These are phyloP conservation scores for Harlomillsia oculata DNA, from an alignment of 1,140 invertebrate genomes.

Conservation along the genomic window DNA sequence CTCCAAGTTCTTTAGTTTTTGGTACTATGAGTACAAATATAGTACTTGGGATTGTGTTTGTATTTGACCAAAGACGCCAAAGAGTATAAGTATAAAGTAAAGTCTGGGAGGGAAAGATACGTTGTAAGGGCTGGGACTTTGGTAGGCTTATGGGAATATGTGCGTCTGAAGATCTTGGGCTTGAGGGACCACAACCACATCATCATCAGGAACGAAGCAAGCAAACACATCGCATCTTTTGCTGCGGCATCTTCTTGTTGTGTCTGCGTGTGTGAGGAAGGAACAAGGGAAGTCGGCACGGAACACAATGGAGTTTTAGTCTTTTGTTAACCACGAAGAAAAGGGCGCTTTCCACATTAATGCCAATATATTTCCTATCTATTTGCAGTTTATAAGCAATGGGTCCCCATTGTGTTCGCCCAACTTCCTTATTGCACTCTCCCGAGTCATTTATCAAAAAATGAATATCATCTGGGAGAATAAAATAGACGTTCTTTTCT, in stretches of 20 bases:
- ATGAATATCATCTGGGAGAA: conserved; percentile 17
- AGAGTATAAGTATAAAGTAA: no score
- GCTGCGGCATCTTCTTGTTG: not conserved
- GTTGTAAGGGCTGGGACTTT: not conserved
- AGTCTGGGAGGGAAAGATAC: no score
- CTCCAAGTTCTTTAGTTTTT: no score
- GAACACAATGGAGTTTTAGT: conserved; percentile 16
- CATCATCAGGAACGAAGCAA: no score
- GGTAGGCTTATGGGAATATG: not conserved
- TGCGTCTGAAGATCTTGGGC: no score
- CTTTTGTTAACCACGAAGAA: conserved; percentile 15
- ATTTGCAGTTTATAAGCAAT: conserved; percentile 5
- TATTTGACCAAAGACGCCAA: no score
- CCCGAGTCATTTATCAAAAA: conserved; percentile 23
- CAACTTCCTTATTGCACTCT: conserved; percentile 17
- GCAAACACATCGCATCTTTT: no score
- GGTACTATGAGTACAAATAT: no score
- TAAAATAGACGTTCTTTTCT: not conserved
- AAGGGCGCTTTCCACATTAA: conserved; percentile 17
- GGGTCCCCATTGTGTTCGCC: not conserved
- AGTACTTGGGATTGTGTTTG: no score
- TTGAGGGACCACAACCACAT: no score
- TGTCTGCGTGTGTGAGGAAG: not conserved
- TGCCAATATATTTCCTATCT: conserved; percentile 13
- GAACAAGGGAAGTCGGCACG: not conserved